phyloP scores from a whole-genome alignment of 2,113 vertebrate genomes.

The Syrmaticus mikado region DNA sequence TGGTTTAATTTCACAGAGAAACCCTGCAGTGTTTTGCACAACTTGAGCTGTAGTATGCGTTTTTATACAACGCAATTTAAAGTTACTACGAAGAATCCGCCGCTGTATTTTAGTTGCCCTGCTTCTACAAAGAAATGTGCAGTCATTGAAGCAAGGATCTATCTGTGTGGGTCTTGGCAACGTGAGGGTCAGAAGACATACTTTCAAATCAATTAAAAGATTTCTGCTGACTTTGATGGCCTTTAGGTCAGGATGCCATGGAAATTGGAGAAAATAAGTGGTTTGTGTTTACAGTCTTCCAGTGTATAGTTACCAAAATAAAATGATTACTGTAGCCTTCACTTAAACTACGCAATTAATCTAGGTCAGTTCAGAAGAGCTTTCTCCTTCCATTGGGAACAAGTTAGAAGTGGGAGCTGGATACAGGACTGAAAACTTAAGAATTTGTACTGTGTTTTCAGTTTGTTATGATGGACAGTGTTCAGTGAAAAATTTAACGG shows the following conservation, averaged over 20 bases:
- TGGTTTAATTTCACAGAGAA: background rate
- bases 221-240: background rate
- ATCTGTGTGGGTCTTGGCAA: background rate
- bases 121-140: background rate
- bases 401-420: background rate
- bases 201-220: slow-evolving; percentile 4
- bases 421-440: background rate
- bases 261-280: background rate
- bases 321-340: background rate
- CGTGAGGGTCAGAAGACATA: background rate
- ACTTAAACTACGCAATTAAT: background rate
- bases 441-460: background rate
- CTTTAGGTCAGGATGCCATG: background rate
- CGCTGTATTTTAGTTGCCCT: background rate
- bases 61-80: background rate
- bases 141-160: background rate
- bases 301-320: background rate
- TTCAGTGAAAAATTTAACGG: background rate
- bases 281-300: background rate
- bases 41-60: background rate
- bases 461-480: background rate
- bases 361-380: background rate
- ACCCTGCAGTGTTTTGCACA: background rate
- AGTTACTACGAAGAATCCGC: background rate
- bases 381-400: background rate